Conservation (phyloP, 2,113 vertebrate genomes). For the Hippopotamus amphibius region DNA sequence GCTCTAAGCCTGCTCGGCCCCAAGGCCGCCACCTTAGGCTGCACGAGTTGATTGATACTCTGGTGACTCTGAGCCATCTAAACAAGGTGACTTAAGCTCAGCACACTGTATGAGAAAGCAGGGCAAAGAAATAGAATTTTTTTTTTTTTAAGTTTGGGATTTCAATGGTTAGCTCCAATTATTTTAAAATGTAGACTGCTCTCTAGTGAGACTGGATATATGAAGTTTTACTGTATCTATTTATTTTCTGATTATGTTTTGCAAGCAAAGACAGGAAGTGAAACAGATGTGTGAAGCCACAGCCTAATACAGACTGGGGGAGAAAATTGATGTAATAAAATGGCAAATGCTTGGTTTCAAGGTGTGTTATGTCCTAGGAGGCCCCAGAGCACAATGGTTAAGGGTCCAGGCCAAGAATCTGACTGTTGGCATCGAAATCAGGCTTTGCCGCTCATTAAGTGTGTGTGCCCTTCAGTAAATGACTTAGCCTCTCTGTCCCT, state of each 20-base stretch:
- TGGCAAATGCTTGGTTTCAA: not conserved
- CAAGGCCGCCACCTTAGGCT: accelerated
- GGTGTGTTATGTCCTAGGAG: not conserved
- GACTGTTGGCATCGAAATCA: not conserved
- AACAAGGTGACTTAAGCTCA: not conserved
- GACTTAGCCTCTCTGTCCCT: not conserved
- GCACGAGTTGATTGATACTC: accelerated
- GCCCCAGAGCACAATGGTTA: not conserved
- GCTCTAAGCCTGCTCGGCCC: not conserved
- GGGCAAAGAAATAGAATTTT: not conserved
- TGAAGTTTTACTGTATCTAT: not conserved
- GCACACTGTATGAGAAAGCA: not conserved
- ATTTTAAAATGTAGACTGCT: constrained; percentile 26
- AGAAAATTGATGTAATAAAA: not conserved
- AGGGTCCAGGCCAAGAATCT: not conserved
- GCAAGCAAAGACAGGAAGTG: constrained; percentile 12
- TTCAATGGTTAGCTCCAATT: not conserved
- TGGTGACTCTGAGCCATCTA: not conserved
- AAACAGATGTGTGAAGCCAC: not conserved
- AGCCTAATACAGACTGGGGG: not conserved
- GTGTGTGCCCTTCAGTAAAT: not conserved
- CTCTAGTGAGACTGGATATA: not conserved
- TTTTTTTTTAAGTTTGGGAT: not conserved
- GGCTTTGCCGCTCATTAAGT: not conserved
- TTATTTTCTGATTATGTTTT: constrained; percentile 53